These are phyloP conservation scores for Bovichtus variegatus DNA, from an alignment of 2,797 vertebrate genomes.

Conservation along the genomic window DNA sequence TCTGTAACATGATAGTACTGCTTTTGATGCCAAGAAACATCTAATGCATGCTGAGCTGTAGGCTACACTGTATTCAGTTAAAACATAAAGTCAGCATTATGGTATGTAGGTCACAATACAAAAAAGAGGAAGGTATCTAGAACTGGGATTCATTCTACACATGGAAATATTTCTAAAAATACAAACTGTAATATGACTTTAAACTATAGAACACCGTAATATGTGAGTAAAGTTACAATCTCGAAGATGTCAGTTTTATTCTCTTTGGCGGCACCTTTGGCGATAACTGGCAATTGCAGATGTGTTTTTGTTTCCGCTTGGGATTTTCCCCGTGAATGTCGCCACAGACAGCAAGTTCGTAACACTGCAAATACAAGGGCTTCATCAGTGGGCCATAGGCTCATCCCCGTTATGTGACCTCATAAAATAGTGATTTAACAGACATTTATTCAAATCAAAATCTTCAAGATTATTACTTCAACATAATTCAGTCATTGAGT, in stretches of 20 bases:
- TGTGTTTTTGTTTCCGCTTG: too few species aligned
- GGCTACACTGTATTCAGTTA: constrained; percentile 8
- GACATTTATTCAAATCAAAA: too few species aligned
- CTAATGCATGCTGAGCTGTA: constrained; percentile 19
- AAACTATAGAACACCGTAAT: not conserved
- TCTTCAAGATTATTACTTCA: not conserved
- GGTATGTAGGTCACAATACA: not conserved
- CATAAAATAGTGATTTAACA: too few species aligned
- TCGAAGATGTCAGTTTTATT: too few species aligned
- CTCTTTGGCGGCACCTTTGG: too few species aligned
- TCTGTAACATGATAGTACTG: not conserved
- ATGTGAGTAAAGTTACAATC: constrained; percentile 17
- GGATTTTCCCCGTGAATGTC: too few species aligned
- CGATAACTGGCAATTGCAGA: too few species aligned
- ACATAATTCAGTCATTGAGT: constrained; percentile 24
- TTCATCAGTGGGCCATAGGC: too few species aligned
- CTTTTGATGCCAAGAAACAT: constrained; percentile 11
- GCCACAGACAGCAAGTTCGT: too few species aligned
- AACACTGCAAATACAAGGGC: too few species aligned
- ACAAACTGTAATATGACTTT: constrained; percentile 1
- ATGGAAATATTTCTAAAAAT: not conserved
- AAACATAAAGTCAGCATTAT: constrained; percentile 6
- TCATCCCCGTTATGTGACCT: too few species aligned
- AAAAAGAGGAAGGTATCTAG: not conserved
- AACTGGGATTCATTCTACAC: not conserved